A percentile compares a stretch with the other conserved stretches of the same genome.
phyloP scores from a whole-genome alignment of 1,140 invertebrate species.

The Neodiprion virginianus region DNA sequence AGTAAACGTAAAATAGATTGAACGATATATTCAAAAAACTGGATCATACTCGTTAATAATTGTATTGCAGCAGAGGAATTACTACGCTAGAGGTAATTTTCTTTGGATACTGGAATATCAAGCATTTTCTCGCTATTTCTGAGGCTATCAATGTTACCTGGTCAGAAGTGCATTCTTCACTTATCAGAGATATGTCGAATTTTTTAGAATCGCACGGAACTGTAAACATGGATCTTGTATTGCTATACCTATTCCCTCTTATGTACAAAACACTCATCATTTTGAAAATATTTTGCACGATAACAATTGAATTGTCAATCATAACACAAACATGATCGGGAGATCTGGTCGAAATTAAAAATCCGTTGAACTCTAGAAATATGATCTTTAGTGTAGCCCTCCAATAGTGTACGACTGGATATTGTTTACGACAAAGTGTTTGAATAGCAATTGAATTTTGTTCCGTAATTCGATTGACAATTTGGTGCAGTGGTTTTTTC shows the following conservation, averaged over 20 bases:
- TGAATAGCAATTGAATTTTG: not conserved
- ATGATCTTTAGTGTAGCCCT: conserved; percentile 6
- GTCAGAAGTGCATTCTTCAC: not conserved
- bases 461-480: conserved; percentile 21
- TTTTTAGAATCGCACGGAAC: conserved; percentile 8
- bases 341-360: not conserved
- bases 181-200: not conserved
- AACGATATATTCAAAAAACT: not conserved
- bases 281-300: conserved; percentile 8
- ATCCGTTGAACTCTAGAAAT: conserved; percentile 11
- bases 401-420: conserved; percentile 11
- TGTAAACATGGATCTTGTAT: conserved; percentile 10
- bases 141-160: conserved; percentile 6
- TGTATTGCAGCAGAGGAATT: conserved; percentile 11
- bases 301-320: conserved; percentile 5
- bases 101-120: conserved; percentile 10
- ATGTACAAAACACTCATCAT: not conserved
- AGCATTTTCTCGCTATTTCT: conserved; percentile 5
- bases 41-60: conserved; percentile 1
- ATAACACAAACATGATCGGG: not conserved
- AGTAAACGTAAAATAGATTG: too few relatives aligned
- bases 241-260: conserved; percentile 7
- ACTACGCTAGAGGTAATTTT: not conserved
- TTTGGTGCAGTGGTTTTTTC: conserved; percentile 22
- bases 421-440: conserved; percentile 6